Percentiles rank a stretch among this genome's conserved stretches.
Evolutionary conservation across 2,888 invertebrate species (phyloP).

Genomic region (Euzophera pinguis): DNA sequence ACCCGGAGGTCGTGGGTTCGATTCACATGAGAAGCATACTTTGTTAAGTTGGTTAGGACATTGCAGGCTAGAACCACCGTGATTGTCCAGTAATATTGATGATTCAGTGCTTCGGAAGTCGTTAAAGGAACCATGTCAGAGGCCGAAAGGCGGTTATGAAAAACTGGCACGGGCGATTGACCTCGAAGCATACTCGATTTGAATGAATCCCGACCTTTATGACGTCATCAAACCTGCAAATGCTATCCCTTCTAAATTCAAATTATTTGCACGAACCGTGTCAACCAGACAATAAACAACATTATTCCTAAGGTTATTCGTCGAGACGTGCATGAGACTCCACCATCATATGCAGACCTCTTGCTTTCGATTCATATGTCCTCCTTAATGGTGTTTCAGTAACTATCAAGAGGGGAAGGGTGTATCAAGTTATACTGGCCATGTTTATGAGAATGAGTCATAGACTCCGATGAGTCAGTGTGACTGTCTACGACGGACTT

Average conservation of each 20-base stretch:
- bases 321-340: slow-evolving; percentile 52
- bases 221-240: no score
- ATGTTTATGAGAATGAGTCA: slow-evolving; percentile 28
- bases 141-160: no score
- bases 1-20: no score
- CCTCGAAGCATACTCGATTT: no score
- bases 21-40: no score
- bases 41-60: no score
- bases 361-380: slow-evolving; percentile 28
- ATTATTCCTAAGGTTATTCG: slow-evolving; percentile 23
- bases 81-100: no score
- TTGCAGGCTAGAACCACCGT: no score
- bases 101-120: no score
- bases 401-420: slow-evolving; percentile 26
- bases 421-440: slow-evolving; percentile 32
- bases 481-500: slow-evolving; percentile 33
- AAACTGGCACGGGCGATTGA: no score
- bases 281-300: slow-evolving; percentile 26
- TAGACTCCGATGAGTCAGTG: slow-evolving; percentile 24
- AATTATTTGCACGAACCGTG: slow-evolving; percentile 17
- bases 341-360: slow-evolving; percentile 35
- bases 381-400: slow-evolving; percentile 15
- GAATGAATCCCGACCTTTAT: no score
- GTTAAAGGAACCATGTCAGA: no score
- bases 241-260: background rate